phyloP scores from a whole-genome alignment of 2,113 vertebrate species.

The Tiliqua scincoides region DNA sequence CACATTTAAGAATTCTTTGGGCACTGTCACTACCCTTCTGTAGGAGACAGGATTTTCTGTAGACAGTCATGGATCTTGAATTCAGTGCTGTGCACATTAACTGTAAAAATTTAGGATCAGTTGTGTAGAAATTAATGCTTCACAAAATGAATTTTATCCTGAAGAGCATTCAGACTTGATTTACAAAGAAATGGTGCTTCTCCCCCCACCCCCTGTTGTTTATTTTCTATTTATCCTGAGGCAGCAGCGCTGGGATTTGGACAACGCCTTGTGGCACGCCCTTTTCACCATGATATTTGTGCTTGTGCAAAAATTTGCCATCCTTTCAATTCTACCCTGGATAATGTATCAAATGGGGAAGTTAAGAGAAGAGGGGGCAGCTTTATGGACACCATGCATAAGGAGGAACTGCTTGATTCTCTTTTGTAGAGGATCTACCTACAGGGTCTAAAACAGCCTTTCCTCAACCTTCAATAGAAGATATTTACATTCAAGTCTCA shows the following conservation, averaged over 20 bases:
- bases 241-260: background rate
- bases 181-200: background rate
- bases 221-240: background rate
- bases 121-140: background rate
- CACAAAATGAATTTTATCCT: background rate
- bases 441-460: background rate
- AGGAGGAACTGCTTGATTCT: background rate
- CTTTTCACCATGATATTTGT: background rate
- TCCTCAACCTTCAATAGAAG: background rate
- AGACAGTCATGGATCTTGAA: background rate
- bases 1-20: background rate
- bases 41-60: background rate
- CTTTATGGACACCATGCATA: background rate
- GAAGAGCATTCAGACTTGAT: background rate
- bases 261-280: background rate
- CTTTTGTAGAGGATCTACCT: background rate
- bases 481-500: constrained; percentile 30
- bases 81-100: background rate
- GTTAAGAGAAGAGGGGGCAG: background rate
- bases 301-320: background rate
- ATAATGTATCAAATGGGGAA: background rate
- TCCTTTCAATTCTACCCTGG: background rate
- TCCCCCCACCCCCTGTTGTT: background rate
- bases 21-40: no score
- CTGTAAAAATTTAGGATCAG: background rate